These are phyloP conservation scores for Mongoloraphidia duomilia DNA, from an alignment of 2,888 invertebrate genomes.

Conservation along the genomic window DNA sequence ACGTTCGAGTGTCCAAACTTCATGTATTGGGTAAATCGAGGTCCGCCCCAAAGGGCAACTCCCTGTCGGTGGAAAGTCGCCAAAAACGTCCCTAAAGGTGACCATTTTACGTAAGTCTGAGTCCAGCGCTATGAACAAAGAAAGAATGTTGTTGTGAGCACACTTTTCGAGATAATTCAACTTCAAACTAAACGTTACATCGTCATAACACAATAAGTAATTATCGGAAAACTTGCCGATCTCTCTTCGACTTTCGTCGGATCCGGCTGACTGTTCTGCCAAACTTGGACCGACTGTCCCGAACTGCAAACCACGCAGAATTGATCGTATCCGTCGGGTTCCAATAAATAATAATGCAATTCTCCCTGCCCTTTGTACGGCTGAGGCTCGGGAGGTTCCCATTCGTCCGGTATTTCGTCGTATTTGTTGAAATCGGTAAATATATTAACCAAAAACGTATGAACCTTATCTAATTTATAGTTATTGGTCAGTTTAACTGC, in stretches of 20 bases:
- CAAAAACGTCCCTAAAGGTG: conserved; percentile 90
- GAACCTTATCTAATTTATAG: conserved; percentile 86
- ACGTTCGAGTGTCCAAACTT: conserved; percentile 83
- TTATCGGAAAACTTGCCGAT: conserved; percentile 36
- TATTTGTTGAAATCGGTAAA: conserved; percentile 94
- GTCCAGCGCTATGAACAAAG: conserved; percentile 65
- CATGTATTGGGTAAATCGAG: conserved; percentile 80
- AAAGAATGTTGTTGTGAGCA: neutral
- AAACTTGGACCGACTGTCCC: conserved; percentile 58
- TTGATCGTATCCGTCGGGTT: conserved; percentile 93
- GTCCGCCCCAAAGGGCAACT: conserved; percentile 95
- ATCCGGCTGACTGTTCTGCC: conserved; percentile 82
- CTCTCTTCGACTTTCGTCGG: conserved; percentile 70
- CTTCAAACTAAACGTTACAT: neutral
- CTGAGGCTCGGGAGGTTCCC: conserved; percentile 81
- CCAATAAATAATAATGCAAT: conserved; percentile 80
- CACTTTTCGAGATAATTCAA: no score
- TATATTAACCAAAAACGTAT: conserved; percentile 84
- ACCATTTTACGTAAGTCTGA: conserved; percentile 94
- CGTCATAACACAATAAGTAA: neutral
- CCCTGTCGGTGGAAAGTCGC: conserved; percentile 93
- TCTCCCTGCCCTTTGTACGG: conserved; percentile 88
- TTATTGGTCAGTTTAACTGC: conserved; percentile 82
- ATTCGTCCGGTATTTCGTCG: conserved; percentile 78
- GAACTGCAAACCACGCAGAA: conserved; percentile 81